Conservation (phyloP, 2,888 invertebrate species). For the Lapara coniferarum region DNA sequence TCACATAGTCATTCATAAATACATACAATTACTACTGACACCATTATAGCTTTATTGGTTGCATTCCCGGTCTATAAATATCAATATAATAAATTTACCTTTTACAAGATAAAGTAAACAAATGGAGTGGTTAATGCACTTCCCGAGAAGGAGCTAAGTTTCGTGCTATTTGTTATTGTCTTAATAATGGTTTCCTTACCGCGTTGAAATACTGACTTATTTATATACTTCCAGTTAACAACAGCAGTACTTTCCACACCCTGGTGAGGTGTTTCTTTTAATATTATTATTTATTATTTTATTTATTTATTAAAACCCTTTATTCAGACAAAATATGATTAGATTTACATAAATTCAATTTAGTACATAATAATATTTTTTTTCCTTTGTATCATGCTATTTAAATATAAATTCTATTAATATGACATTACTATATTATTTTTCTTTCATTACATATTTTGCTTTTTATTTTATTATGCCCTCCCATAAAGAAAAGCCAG, state of each 20-base stretch:
- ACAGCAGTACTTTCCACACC: not conserved
- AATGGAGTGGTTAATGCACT: slow-evolving; percentile 38
- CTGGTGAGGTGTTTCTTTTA: slow-evolving; percentile 1
- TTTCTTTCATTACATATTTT: no score
- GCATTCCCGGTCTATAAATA: not conserved
- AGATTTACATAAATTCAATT: no score
- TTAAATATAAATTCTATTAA: no score
- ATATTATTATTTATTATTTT: not conserved
- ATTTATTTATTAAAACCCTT: no score
- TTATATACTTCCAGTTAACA: slow-evolving; percentile 22
- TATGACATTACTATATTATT: no score
- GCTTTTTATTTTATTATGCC: not conserved
- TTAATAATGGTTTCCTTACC: slow-evolving; percentile 36
- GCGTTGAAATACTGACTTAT: slow-evolving; percentile 24
- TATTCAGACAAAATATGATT: no score
- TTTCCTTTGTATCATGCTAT: no score
- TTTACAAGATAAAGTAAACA: slow-evolving; percentile 28
- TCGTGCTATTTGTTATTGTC: slow-evolving; percentile 40
- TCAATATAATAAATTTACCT: not conserved
- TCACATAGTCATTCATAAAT: no score
- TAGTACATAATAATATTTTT: no score
- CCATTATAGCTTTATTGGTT: not conserved
- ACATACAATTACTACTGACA: no score
- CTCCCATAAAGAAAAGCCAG: not conserved
- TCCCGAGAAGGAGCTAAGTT: slow-evolving; percentile 30